Evolutionary conservation across 2,797 vertebrate genomes (phyloP).

Genomic region (Phylloscopus collybita): DNA sequence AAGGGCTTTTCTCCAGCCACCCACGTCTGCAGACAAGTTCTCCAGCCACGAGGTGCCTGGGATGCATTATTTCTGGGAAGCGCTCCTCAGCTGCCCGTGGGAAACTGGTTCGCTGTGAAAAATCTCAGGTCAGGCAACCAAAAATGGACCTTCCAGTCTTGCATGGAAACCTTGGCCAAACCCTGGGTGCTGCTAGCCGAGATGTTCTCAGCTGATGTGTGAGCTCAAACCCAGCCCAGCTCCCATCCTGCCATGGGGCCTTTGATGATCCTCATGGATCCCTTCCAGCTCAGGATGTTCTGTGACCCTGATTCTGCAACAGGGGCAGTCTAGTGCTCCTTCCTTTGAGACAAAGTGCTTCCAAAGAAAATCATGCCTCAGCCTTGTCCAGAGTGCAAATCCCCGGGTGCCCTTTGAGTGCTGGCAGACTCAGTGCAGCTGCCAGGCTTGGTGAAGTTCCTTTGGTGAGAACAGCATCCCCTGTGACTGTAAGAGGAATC

Average conservation of each 20-base stretch:
- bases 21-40: background rate
- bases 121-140: background rate
- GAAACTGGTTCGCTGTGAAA: background rate
- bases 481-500: slow-evolving; percentile 2
- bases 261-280: background rate
- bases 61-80: slow-evolving; percentile 18
- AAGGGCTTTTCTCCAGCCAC: background rate
- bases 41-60: background rate
- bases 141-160: background rate
- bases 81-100: background rate
- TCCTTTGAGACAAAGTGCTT: background rate
- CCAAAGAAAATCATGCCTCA: background rate
- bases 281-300: background rate
- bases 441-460: background rate
- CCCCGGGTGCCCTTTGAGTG: background rate
- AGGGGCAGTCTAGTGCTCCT: background rate
- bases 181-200: background rate
- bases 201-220: background rate
- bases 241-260: background rate
- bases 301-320: accelerated
- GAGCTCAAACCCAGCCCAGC: background rate
- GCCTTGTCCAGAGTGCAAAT: background rate
- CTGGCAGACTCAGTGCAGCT: background rate
- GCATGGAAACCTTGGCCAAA: background rate
- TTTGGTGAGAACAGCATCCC: background rate